Conservation (phyloP, 2,113 vertebrate species). For the Corythaixoides concolor region DNA sequence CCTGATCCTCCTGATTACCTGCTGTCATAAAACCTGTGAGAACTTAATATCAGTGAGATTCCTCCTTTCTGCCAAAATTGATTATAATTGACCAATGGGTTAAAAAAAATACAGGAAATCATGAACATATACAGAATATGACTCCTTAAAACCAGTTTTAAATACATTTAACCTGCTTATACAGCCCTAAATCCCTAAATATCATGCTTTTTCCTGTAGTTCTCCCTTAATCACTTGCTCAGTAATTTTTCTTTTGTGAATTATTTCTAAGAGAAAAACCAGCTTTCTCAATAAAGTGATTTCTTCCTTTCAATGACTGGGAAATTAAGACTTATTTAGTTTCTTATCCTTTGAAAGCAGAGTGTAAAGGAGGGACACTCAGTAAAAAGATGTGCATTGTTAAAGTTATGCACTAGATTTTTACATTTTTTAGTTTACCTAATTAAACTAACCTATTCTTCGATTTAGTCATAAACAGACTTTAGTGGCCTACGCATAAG, state of each 20-base stretch:
- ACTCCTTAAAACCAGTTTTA: not conserved
- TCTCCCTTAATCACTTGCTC: not conserved
- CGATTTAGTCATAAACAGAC: not conserved
- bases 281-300: not conserved
- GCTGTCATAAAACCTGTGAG: constrained; percentile 20
- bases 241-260: not conserved
- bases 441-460: not conserved
- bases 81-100: not conserved
- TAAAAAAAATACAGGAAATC: not conserved
- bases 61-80: not conserved
- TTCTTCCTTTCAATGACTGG: not conserved
- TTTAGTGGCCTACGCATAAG: not conserved
- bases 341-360: not conserved
- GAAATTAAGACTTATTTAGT: not conserved
- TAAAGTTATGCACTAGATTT: not conserved
- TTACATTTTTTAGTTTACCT: no score
- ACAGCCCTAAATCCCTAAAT: not conserved
- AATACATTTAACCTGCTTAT: not conserved
- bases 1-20: constrained; percentile 9
- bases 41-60: constrained; percentile 15
- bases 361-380: not conserved
- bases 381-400: not conserved
- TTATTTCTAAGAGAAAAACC: not conserved
- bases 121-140: not conserved
- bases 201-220: not conserved